Evolutionary conservation across 2,797 vertebrate genomes (phyloP).

Genomic region (Acanthurus leucopareius): DNA sequence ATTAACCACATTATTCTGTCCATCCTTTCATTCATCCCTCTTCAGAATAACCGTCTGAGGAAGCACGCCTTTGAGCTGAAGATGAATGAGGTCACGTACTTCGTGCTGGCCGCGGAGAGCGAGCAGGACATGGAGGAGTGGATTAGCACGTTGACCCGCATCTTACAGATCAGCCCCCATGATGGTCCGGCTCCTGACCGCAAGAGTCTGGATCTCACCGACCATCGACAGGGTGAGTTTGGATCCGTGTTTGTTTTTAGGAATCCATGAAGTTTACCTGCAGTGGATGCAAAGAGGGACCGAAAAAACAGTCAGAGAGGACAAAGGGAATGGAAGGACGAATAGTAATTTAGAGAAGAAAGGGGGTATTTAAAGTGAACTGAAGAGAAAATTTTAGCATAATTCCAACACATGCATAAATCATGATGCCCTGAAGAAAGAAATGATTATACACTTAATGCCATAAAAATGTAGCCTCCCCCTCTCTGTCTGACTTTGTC

Average conservation of each 20-base stretch:
- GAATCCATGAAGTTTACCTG: background rate
- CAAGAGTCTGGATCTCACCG: constrained; percentile 93
- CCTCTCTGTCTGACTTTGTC: constrained; percentile 31
- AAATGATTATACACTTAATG: constrained; percentile 14
- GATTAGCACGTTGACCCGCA: constrained; percentile 96
- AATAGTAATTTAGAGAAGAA: constrained; percentile 37
- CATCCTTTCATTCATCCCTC: constrained; percentile 19
- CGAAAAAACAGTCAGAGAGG: constrained; percentile 18
- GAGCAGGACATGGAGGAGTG: constrained; percentile 99
- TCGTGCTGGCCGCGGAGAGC: constrained; percentile 97
- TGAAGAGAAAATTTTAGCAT: constrained; percentile 15
- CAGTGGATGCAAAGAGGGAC: background rate
- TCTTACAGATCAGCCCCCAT: constrained; percentile 96
- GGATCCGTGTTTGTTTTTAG: constrained; percentile 13
- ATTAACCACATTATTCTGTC: constrained; percentile 24
- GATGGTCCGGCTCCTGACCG: constrained; percentile 92
- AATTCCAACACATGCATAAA: constrained; percentile 51
- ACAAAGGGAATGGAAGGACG: background rate
- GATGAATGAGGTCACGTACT: constrained; percentile 99
- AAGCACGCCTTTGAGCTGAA: constrained; percentile 98
- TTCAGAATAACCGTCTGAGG: constrained; percentile 94
- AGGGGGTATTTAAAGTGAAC: constrained; percentile 23
- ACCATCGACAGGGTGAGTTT: constrained; percentile 91
- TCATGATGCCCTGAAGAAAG: constrained; percentile 25
- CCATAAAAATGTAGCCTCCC: constrained; percentile 45